Evolutionary conservation across 2,113 vertebrate species (phyloP), one percentile per base, ranked within the genome.

Genomic region (Haliaeetus leucogaster): DNA sequence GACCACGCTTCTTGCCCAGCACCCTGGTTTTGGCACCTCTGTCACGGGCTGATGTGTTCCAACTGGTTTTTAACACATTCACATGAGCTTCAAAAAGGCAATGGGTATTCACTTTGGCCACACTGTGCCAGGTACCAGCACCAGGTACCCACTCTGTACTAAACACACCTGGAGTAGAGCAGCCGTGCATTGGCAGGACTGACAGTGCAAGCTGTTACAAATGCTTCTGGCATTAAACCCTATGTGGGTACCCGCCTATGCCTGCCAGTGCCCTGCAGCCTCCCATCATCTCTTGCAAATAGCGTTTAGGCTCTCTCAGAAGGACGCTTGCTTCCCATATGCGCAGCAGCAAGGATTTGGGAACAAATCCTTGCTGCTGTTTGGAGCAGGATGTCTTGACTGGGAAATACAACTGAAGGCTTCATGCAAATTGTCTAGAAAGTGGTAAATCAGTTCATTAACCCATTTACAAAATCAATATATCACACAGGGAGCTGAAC

Each of bases 231-330:
- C 90, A 53, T n/a, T 36, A 91, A 94, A 90, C 36, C 45, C 36
- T 93, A 53, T 0, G 2, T 82, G 40, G 40, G 73, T 89, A 93
- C 78, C 52, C 9, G 90, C 53, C 94, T 92, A 7, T 96, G 92
- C 91, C 86, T 96, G 94, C 94, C 91, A 95, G 92, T 93, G 92
- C 95, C 93, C 92, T 65, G 95, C 95, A 97, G 94, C 94, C 72
- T 96, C 77, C 72, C 82, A 77, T 91, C 73, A 25, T 72, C 86
- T 74, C 68, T 91, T 86, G 91, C 89, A 95, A 96, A 86, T 67
- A 90, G 32, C 27, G n/a, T 93, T 93, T 68, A 95, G 66, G 73
- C 45, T 94, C 73, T 91, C 84, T 86, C 84, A 87, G 83, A 77
- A 94, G 81, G 86, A 58, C 48, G 79, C 78, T 38, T 95, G 79